Conservation (phyloP, 2,113 vertebrate genomes). For the Galemys pyrenaicus region DNA sequence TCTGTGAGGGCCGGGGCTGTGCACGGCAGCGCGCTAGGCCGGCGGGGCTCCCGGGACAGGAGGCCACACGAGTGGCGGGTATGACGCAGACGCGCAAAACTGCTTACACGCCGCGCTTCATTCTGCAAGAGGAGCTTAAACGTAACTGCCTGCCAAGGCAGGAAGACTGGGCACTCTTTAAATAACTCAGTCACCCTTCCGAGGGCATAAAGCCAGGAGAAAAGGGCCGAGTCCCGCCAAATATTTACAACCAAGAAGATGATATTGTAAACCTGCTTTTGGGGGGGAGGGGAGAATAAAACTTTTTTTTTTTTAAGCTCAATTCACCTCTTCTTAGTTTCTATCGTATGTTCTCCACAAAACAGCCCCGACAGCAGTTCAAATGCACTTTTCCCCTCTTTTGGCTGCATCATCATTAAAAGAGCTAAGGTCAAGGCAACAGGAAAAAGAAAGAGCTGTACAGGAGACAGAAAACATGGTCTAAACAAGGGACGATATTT, state of each 20-base stretch:
- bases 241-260: slow-evolving; percentile 54
- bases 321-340: neutral
- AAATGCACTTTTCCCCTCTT: neutral
- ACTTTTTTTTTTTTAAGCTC: neutral
- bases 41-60: neutral
- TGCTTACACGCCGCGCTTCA: neutral
- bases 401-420: neutral
- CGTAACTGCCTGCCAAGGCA: slow-evolving; percentile 24
- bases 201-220: neutral
- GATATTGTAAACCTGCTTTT: neutral
- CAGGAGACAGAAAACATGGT: neutral
- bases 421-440: neutral
- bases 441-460: neutral
- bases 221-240: neutral
- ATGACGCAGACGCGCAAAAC: neutral
- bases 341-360: slow-evolving; percentile 5
- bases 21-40: neutral
- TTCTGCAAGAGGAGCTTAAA: neutral
- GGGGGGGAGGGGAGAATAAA: neutral
- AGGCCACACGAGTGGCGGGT: neutral
- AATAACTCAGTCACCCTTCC: neutral
- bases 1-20: neutral
- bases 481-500: neutral
- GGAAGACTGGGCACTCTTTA: slow-evolving; percentile 11
- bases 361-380: neutral